These are phyloP conservation scores for Porites lobata DNA, from an alignment of 92 coral and sea anemone species.

Conservation along the genomic window DNA sequence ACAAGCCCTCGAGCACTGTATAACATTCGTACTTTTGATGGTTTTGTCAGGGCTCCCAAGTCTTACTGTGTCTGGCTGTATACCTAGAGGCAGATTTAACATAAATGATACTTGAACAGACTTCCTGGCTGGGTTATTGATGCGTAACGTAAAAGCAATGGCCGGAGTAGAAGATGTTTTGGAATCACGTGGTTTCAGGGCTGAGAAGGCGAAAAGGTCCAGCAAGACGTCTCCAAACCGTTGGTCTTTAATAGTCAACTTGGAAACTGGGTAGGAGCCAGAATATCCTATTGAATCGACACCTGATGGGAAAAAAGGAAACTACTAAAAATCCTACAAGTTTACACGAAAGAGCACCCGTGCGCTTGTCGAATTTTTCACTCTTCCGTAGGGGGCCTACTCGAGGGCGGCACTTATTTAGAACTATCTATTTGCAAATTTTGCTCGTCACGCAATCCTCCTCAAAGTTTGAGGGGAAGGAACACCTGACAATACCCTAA, in stretches of 20 bases:
- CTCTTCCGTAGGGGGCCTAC: too few relatives aligned
- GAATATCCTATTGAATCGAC: constrained; percentile 47
- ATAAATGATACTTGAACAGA: constrained; percentile 42
- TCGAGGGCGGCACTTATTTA: too few relatives aligned
- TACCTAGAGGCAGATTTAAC: constrained; percentile 50
- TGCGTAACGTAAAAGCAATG: constrained; percentile 36
- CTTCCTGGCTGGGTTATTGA: constrained; percentile 35
- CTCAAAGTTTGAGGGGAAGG: too few relatives aligned
- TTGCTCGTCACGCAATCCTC: too few relatives aligned
- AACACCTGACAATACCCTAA: too few relatives aligned
- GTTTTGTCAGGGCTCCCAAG: neutral
- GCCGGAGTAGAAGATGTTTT: constrained; percentile 49
- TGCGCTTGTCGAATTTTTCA: too few relatives aligned
- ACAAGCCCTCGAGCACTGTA: constrained; percentile 4
- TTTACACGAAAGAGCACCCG: too few relatives aligned
- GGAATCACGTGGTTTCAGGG: constrained; percentile 55
- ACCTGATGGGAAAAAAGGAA: constrained; percentile 5
- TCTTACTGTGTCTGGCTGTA: constrained; percentile 33
- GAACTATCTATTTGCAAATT: too few relatives aligned
- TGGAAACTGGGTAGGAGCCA: constrained; percentile 64
- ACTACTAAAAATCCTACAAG: too few relatives aligned
- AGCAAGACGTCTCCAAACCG: constrained; percentile 21
- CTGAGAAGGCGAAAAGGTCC: constrained; percentile 41
- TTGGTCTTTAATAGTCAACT: constrained; percentile 30
- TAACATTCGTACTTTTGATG: neutral